phyloP scores from a whole-genome alignment of 2,888 invertebrate species.

The Galerucella calmariensis region DNA sequence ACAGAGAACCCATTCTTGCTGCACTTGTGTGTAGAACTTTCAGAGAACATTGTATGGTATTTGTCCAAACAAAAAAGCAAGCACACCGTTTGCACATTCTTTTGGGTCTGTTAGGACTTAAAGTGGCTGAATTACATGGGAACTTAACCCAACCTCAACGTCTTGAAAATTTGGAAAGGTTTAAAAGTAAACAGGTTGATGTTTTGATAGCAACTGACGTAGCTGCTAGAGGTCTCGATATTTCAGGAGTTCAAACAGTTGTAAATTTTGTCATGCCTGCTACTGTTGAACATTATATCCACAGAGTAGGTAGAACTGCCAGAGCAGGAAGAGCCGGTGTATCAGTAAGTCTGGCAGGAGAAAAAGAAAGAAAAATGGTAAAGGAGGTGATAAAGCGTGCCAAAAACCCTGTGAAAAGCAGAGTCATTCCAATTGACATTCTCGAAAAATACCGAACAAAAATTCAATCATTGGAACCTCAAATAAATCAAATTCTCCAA shows the following conservation, averaged over 20 bases:
- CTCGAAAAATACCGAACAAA: constrained; percentile 85
- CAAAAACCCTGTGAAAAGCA: constrained; percentile 84
- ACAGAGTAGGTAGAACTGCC: constrained; percentile 95
- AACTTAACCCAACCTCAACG: constrained; percentile 96
- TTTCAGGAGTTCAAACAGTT: constrained; percentile 96
- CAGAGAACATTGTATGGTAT: constrained; percentile 90
- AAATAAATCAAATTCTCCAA: constrained; percentile 84
- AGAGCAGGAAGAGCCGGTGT: constrained; percentile 85
- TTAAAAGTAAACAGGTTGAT: constrained; percentile 86
- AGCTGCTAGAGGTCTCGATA: constrained; percentile 91
- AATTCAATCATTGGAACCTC: constrained; percentile 78
- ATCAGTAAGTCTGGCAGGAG: constrained; percentile 94
- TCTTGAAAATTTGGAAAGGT: constrained; percentile 86
- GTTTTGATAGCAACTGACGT: constrained; percentile 94
- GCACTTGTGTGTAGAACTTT: constrained; percentile 90
- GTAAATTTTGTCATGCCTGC: constrained; percentile 97
- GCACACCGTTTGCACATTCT: constrained; percentile 94
- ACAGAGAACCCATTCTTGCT: constrained; percentile 89
- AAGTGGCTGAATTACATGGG: constrained; percentile 91
- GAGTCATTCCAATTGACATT: constrained; percentile 89
- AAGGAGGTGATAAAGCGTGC: constrained; percentile 92
- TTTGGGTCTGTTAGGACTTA: constrained; percentile 88
- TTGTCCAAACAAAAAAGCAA: constrained; percentile 96
- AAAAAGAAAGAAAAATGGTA: constrained; percentile 89
- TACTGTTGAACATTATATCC: constrained; percentile 95